Conservation (phyloP, 2,797 vertebrate species). For the Anguilla obscura region DNA sequence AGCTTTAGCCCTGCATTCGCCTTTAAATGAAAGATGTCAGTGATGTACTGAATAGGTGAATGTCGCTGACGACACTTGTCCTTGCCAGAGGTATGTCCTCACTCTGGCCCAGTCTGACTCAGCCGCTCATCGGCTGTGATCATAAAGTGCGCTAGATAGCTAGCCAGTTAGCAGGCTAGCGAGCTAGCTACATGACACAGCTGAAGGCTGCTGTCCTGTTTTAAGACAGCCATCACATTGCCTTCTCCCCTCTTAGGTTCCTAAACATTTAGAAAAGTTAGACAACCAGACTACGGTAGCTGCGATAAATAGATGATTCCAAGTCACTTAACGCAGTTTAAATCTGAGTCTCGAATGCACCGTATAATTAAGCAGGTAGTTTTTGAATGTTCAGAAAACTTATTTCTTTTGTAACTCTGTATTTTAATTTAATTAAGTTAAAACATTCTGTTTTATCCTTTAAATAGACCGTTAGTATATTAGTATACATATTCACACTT, state of each 20-base stretch:
- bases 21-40: neutral
- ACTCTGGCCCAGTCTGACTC: neutral
- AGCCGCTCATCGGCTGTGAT: neutral
- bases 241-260: neutral
- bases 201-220: constrained; percentile 3
- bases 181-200: constrained; percentile 8
- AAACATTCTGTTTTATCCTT: neutral
- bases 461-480: neutral
- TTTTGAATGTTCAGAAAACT: neutral
- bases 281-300: neutral
- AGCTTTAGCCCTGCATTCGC: neutral
- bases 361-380: neutral
- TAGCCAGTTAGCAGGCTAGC: neutral
- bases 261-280: neutral
- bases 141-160: neutral
- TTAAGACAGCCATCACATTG: neutral
- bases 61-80: neutral
- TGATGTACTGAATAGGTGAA: constrained; percentile 2
- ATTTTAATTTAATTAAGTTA: neutral
- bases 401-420: neutral
- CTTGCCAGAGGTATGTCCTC: neutral
- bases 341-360: neutral
- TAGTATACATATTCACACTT: neutral
- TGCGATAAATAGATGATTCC: neutral
- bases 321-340: neutral